These are phyloP conservation scores for Empidonax alnorum DNA, from an alignment of 2,113 vertebrate species.

Conservation along the genomic window DNA sequence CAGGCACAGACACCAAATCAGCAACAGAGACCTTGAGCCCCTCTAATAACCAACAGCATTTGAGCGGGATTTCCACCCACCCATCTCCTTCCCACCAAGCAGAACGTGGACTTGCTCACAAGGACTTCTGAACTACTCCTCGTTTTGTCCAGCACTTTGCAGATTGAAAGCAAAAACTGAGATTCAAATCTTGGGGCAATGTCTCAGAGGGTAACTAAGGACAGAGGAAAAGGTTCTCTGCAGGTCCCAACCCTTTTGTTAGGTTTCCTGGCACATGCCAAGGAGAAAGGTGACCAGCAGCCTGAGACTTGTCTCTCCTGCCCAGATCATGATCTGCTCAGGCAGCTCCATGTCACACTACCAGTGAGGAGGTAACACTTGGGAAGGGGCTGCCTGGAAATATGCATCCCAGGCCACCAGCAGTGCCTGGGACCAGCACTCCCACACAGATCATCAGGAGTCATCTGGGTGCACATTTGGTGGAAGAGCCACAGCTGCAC, in stretches of 20 bases:
- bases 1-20: not conserved
- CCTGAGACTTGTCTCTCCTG: not conserved
- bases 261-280: not conserved
- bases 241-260: not conserved
- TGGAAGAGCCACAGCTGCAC: rapidly evolving
- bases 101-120: not conserved
- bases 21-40: not conserved
- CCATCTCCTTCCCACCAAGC: not conserved
- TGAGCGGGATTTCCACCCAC: constrained; percentile 48
- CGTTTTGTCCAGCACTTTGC: not conserved
- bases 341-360: rapidly evolving
- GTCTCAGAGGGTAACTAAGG: not conserved
- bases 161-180: not conserved
- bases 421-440: rapidly evolving
- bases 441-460: not conserved
- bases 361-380: not conserved
- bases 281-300: rapidly evolving
- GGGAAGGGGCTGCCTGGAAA: not conserved
- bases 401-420: not conserved
- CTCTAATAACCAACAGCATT: not conserved
- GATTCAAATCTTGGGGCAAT: not conserved
- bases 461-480: rapidly evolving
- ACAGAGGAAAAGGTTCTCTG: not conserved
- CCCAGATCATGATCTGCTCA: not conserved
- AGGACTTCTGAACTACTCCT: not conserved